Evolutionary conservation across 2,113 vertebrate genomes (phyloP), one percentile per base, ranked within the genome.

Genomic region (Ceyx margarethae): DNA sequence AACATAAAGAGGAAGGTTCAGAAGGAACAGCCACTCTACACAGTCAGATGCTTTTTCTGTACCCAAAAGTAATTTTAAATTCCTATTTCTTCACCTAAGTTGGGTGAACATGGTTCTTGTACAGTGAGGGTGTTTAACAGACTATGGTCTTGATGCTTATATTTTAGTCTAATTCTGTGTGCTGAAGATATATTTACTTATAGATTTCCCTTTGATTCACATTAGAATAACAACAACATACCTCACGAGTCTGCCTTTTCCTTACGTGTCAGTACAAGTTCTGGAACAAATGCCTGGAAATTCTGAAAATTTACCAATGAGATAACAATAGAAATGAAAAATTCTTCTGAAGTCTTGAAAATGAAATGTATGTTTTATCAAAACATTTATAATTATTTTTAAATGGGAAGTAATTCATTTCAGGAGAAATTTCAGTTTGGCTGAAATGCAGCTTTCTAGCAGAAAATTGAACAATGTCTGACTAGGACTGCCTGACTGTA

Each of bases 301-400:
- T 37, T 13, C 15, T 91, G 48, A 76, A 81, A 61, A 35, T 42
- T 35, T 68, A 91, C 19, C 33, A 51, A 22, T n/a, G 53, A 73
- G 23, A 62, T 75, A 75, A 75, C 94, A 88, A 57, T n/a, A 81
- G 51, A 81, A 76, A 61, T n/a, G 33, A 61, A 90, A 87, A 92
- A 14, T 80, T 67, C 40, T 85, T 43, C 51, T 53, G 22, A 74
- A 86, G 58, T 43, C 35, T 84, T 43, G 22, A 45, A 61, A 89
- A 76, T 50, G 4, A 57, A 85, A 58, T 66, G 22, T 54, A 86
- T 46, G 31, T 35, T 81, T 83, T 86, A 74, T 45, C 29, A 73
- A 93, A 82, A 79, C 56, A 31, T 65, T 76, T 35, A 11, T 68
- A 48, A 42, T 81, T 90, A 25, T 87, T 93, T 71, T 65, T 46